phyloP scores from a whole-genome alignment of 2,888 invertebrate species.

The Ophion ventricosus region DNA sequence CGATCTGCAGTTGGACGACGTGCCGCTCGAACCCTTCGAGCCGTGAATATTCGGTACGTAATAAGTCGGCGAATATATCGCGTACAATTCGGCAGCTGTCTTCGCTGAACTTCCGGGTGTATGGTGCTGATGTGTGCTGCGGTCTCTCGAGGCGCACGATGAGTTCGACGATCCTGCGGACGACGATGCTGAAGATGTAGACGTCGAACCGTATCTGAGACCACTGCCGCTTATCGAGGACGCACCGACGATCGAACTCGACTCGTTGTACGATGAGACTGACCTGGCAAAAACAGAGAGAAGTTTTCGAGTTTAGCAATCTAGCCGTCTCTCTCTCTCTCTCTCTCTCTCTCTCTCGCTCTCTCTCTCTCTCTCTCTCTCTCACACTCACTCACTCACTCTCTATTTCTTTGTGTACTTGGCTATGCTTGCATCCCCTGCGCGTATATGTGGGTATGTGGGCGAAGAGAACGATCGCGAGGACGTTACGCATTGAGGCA shows the following conservation, averaged over 20 bases:
- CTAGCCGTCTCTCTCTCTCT: slow-evolving; percentile 40
- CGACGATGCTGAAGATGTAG: slow-evolving; percentile 69
- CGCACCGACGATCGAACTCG: slow-evolving; percentile 68
- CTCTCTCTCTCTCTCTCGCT: background rate
- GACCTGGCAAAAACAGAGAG: slow-evolving; percentile 75
- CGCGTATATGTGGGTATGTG: slow-evolving; percentile 1
- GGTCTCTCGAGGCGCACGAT: slow-evolving; percentile 69
- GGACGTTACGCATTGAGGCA: slow-evolving; percentile 12
- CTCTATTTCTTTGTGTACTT: slow-evolving; percentile 13
- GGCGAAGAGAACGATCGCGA: background rate
- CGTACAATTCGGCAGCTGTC: slow-evolving; percentile 87
- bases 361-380: slow-evolving; percentile 10
- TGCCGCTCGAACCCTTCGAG: background rate
- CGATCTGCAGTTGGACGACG: slow-evolving; percentile 64
- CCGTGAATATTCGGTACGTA: slow-evolving; percentile 87
- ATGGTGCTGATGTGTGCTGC: slow-evolving; percentile 56
- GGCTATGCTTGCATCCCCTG: background rate
- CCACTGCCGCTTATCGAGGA: slow-evolving; percentile 44
- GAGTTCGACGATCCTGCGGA: slow-evolving; percentile 68
- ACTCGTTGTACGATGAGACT: slow-evolving; percentile 78
- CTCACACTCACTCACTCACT: background rate
- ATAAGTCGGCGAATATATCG: slow-evolving; percentile 90
- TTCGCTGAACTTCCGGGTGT: slow-evolving; percentile 74
- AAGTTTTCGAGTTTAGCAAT: slow-evolving; percentile 66
- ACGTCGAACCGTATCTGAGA: slow-evolving; percentile 67